phyloP scores from a whole-genome alignment of 2,888 invertebrate genomes.

The Silvanus unidentatus region DNA sequence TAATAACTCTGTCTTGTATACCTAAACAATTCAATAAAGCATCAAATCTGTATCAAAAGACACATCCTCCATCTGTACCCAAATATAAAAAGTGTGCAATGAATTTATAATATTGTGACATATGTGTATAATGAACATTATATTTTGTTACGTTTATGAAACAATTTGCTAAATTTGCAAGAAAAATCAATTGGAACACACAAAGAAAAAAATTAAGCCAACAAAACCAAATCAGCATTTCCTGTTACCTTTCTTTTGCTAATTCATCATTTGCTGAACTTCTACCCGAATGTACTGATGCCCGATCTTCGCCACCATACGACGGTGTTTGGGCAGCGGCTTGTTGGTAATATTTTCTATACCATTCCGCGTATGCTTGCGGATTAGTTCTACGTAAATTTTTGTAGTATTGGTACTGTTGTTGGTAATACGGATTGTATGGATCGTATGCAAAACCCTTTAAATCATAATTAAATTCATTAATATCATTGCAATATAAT shows the following conservation, averaged over 20 bases:
- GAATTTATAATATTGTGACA: background rate
- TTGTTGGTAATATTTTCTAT: conserved; percentile 60
- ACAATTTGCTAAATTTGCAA: background rate
- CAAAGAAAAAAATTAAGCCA: conserved; percentile 2
- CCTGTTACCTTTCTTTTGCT: conserved; percentile 51
- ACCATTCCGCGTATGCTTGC: conserved; percentile 71
- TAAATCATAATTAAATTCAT: background rate
- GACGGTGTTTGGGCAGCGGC: conserved; percentile 29
- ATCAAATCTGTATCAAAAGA: conserved; percentile 7
- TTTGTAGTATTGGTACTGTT: conserved; percentile 70
- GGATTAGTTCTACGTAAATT: conserved; percentile 72
- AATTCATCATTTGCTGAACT: conserved; percentile 68
- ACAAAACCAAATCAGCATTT: background rate
- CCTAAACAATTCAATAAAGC: conserved; percentile 39
- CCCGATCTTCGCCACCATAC: conserved; percentile 58
- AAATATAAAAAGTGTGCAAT: background rate
- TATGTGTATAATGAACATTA: background rate
- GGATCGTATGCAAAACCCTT: conserved; percentile 47
- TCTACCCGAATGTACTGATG: conserved; percentile 76
- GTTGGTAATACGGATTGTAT: conserved; percentile 57
- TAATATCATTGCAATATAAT: no score
- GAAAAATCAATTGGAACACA: background rate
- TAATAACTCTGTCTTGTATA: conserved; percentile 47
- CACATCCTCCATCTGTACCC: background rate
- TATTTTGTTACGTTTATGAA: background rate